These are phyloP conservation scores for Crotophaga sulcirostris DNA, from an alignment of 2,113 vertebrate species.

Conservation along the genomic window DNA sequence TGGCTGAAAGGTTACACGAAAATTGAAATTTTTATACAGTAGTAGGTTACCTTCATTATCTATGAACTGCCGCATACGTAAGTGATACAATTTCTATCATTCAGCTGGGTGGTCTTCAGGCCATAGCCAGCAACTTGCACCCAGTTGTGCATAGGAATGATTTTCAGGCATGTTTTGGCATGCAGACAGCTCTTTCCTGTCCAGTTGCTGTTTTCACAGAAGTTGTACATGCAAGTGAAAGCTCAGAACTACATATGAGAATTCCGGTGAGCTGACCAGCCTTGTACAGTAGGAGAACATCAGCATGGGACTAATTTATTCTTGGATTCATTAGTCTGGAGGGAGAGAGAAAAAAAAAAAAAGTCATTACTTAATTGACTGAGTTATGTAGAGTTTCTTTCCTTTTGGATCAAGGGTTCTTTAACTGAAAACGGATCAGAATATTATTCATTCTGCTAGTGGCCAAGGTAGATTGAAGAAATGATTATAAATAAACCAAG, in stretches of 20 bases:
- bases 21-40: accelerated
- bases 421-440: not conserved
- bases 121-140: not conserved
- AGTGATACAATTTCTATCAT: not conserved
- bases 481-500: not conserved
- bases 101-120: not conserved
- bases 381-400: not conserved
- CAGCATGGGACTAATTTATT: not conserved
- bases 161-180: not conserved
- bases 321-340: not conserved
- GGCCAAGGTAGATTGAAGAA: not conserved
- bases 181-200: not conserved
- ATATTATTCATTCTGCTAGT: not conserved
- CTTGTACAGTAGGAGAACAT: not conserved
- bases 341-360: not conserved
- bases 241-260: not conserved
- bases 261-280: not conserved
- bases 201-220: not conserved
- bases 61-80: not conserved
- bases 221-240: not conserved
- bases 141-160: not conserved
- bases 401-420: not conserved
- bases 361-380: not conserved
- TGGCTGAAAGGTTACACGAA: not conserved
- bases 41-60: not conserved